phyloP scores from a whole-genome alignment of 2,113 vertebrate genomes.

The Turnix velox region DNA sequence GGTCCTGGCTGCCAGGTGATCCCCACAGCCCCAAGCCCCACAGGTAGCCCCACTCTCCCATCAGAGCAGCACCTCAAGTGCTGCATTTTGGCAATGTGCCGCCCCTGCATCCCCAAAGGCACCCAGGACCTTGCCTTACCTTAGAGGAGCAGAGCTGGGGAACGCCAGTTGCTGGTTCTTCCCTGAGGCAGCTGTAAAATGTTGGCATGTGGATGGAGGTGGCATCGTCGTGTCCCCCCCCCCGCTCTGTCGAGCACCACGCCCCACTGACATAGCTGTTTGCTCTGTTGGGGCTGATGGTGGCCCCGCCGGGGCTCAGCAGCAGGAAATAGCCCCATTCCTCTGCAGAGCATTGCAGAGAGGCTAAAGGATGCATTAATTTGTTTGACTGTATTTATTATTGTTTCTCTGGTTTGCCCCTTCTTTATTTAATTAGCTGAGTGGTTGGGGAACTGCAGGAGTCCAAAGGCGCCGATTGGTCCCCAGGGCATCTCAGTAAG shows the following conservation, averaged over 20 bases:
- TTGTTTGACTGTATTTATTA: not conserved
- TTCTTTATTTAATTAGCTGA: not conserved
- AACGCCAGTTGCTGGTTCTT: rapidly evolving
- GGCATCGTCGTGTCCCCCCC: too few relatives aligned
- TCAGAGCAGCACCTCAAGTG: not conserved
- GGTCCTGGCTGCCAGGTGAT: not conserved
- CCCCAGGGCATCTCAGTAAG: not conserved
- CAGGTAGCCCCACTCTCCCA: not conserved
- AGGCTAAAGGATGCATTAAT: not conserved
- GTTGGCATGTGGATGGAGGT: rapidly evolving
- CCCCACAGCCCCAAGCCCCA: rapidly evolving
- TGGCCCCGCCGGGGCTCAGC: not conserved
- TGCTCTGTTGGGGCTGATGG: rapidly evolving
- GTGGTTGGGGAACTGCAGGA: not conserved
- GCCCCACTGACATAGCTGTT: not conserved
- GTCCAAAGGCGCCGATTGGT: not conserved
- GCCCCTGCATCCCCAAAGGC: rapidly evolving
- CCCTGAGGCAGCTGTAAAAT: not conserved
- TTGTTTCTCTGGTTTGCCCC: not conserved
- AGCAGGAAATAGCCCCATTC: not conserved
- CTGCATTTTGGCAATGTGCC: rapidly evolving
- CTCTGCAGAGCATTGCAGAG: rapidly evolving
- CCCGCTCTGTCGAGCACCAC: not conserved
- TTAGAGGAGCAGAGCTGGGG: not conserved
- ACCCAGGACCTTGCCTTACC: not conserved